Evolutionary conservation across 2,797 vertebrate genomes (phyloP).

Genomic region (Phoxinus dragarum): DNA sequence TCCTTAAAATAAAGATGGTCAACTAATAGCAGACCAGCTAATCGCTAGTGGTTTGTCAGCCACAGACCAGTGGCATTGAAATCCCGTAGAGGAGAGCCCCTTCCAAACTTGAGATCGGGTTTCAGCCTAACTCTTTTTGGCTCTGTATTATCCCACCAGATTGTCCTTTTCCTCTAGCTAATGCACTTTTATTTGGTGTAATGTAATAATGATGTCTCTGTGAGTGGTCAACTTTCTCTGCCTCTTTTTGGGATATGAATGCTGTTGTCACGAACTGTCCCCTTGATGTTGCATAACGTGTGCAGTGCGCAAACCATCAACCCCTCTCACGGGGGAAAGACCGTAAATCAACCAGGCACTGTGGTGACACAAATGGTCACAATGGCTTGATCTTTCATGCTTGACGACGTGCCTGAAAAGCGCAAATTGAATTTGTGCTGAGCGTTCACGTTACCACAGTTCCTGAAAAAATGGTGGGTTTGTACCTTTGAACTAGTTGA

Average conservation of each 20-base stretch:
- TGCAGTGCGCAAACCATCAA: constrained; percentile 7
- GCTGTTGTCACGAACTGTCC: not conserved
- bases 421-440: constrained; percentile 24
- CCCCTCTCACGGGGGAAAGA: constrained; percentile 2
- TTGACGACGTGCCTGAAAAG: constrained; percentile 41
- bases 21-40: constrained; percentile 54
- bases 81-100: constrained; percentile 1
- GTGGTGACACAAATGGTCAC: constrained; percentile 42
- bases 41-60: constrained; percentile 46
- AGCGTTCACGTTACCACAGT: constrained; percentile 11
- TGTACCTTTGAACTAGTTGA: constrained; percentile 24
- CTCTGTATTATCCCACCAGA: constrained; percentile 43
- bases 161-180: constrained; percentile 54
- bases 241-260: constrained; percentile 70
- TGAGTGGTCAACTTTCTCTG: constrained; percentile 65
- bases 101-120: constrained; percentile 37
- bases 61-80: constrained; percentile 28
- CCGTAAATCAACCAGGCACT: constrained; percentile 36
- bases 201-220: constrained; percentile 76
- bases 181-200: constrained; percentile 63
- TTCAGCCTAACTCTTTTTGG: constrained; percentile 53
- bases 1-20: constrained; percentile 52
- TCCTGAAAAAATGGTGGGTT: constrained; percentile 61
- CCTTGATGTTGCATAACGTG: constrained; percentile 35
- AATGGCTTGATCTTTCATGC: constrained; percentile 43